Percentiles rank a stretch among this genome's conserved stretches.
These are phyloP conservation scores for Busseola fusca DNA, from an alignment of 2,888 invertebrate genomes.

Conservation along the genomic window DNA sequence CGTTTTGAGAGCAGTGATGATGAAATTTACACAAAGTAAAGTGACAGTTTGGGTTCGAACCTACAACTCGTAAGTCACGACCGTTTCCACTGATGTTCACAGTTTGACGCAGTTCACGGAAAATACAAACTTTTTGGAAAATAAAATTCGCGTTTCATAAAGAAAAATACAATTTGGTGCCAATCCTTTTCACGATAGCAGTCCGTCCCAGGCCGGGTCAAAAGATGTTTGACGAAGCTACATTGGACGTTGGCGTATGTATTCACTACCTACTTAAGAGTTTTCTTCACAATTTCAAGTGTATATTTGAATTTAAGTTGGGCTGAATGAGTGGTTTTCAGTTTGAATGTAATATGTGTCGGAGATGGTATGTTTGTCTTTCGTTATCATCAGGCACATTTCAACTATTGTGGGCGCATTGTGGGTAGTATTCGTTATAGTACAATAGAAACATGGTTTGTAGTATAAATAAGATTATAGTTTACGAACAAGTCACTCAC, in stretches of 20 bases:
- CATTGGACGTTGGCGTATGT: slow-evolving; percentile 18
- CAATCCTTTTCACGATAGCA: slow-evolving; percentile 32
- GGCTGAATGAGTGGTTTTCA: slow-evolving; percentile 15
- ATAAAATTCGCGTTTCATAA: slow-evolving; percentile 23
- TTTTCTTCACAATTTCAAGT: slow-evolving; percentile 45
- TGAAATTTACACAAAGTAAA: not conserved
- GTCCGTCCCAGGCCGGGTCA: not conserved
- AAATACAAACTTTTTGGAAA: slow-evolving; percentile 15
- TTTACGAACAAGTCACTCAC: no score
- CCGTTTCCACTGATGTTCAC: not conserved
- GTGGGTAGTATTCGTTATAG: no score
- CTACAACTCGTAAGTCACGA: not conserved
- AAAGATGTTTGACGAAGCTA: slow-evolving; percentile 34
- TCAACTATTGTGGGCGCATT: no score
- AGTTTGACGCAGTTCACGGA: not conserved
- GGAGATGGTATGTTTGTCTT: not conserved
- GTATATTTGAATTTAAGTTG: slow-evolving; percentile 41
- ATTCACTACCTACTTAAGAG: slow-evolving; percentile 32
- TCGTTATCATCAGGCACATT: no score
- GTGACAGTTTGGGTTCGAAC: not conserved
- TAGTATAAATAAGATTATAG: no score
- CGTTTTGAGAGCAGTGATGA: not conserved
- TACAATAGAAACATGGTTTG: no score
- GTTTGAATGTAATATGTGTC: not conserved
- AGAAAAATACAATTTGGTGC: slow-evolving; percentile 46